Conservation (phyloP, 2,888 invertebrate genomes). For the Hirtodrosophila confusa region DNA sequence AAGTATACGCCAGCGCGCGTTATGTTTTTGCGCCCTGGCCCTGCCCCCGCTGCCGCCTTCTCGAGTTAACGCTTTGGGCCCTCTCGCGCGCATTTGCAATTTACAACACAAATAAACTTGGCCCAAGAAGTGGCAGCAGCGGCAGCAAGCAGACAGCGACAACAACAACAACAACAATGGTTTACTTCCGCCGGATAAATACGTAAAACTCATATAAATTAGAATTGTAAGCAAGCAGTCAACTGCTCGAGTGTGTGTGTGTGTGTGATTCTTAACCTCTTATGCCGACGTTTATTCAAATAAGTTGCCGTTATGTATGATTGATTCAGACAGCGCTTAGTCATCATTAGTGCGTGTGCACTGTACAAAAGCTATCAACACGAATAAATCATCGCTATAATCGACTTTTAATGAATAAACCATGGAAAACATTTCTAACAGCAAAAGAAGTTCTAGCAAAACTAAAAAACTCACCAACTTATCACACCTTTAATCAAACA, state of each 20-base stretch:
- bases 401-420: too few relatives aligned
- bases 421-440: too few relatives aligned
- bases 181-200: conserved; percentile 81
- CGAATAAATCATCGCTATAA: too few relatives aligned
- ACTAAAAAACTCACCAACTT: too few relatives aligned
- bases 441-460: too few relatives aligned
- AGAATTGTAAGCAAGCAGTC: conserved; percentile 39
- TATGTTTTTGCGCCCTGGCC: conserved; percentile 44
- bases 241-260: conserved; percentile 8
- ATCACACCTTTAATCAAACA: too few relatives aligned
- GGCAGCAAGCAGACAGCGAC: conserved; percentile 7
- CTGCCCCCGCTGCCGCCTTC: neutral
- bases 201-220: conserved; percentile 74
- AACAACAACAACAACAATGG: conserved; percentile 33
- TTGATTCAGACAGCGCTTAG: conserved; percentile 48
- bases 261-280: neutral
- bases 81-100: conserved; percentile 72
- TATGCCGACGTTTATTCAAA: conserved; percentile 32
- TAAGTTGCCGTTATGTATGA: conserved; percentile 55
- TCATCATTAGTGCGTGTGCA: conserved; percentile 30
- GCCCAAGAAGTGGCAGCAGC: conserved; percentile 42
- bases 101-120: conserved; percentile 73
- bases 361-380: neutral
- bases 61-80: conserved; percentile 33
- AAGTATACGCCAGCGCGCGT: conserved; percentile 52